These are phyloP conservation scores for Dromococcyx pavoninus DNA, from an alignment of 2,797 vertebrate species.

Conservation along the genomic window DNA sequence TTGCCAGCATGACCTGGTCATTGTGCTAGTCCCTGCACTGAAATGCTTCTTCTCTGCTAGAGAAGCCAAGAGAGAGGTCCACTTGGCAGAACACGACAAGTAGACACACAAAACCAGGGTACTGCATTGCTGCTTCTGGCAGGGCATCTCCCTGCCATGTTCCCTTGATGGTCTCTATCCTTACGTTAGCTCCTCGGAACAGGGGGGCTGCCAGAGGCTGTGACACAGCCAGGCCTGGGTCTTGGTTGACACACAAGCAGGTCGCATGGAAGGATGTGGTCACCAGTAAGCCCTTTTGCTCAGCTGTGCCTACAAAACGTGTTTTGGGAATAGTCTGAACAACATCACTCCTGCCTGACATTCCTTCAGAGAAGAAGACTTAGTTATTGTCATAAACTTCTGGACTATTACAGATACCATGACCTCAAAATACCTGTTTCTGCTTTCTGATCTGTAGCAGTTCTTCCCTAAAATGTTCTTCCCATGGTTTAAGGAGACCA, in stretches of 20 bases:
- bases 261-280: neutral
- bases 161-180: neutral
- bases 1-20: too few species aligned
- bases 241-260: neutral
- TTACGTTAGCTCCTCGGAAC: neutral
- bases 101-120: neutral
- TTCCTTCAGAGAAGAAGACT: neutral
- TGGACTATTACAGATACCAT: neutral
- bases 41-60: neutral
- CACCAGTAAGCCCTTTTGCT: neutral
- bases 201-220: rapidly evolving
- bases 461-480: neutral
- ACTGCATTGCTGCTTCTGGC: neutral
- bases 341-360: neutral
- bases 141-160: neutral
- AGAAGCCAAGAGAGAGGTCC: neutral
- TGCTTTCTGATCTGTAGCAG: neutral
- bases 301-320: neutral
- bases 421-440: neutral
- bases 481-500: neutral
- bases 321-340: neutral
- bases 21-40: neutral
- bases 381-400: neutral
- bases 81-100: neutral
- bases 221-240: neutral